Evolutionary conservation across 2,113 vertebrate species (phyloP).

Genomic region (Halcyon senegalensis): DNA sequence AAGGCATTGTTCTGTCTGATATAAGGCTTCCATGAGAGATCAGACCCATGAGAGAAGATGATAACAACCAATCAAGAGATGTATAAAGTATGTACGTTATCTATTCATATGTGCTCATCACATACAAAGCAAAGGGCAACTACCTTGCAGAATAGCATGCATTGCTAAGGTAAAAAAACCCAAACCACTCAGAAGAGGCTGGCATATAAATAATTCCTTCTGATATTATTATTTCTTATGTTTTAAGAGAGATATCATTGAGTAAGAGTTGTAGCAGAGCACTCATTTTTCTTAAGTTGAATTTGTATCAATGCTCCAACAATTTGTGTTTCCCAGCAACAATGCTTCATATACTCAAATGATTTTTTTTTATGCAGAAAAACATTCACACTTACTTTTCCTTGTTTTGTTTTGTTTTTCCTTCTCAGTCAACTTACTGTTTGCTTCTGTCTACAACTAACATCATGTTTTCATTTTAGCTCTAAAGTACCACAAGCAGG

Average conservation of each 20-base stretch:
- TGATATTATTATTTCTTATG: not conserved
- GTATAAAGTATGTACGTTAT: not conserved
- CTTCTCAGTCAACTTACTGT: not conserved
- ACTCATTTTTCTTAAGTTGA: not conserved
- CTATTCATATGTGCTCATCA: not conserved
- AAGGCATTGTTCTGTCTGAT: not conserved
- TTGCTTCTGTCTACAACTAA: not conserved
- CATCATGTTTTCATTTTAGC: not conserved
- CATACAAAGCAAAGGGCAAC: not conserved
- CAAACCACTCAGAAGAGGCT: not conserved
- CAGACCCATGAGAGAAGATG: not conserved
- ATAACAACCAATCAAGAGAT: not conserved
- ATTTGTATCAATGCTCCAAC: not conserved
- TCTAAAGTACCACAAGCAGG: not conserved
- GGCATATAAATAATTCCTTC: not conserved
- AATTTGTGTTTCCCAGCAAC: not conserved
- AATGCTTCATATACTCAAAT: not conserved
- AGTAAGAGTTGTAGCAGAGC: not conserved
- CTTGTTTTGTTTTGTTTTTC: not conserved
- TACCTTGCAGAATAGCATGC: accelerated
- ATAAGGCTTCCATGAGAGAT: not conserved
- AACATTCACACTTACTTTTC: not conserved
- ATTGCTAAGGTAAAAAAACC: not conserved
- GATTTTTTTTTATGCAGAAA: not conserved
- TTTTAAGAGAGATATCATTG: not conserved